Conservation (phyloP, 2,888 invertebrate genomes). For the Blomia tropicalis region DNA sequence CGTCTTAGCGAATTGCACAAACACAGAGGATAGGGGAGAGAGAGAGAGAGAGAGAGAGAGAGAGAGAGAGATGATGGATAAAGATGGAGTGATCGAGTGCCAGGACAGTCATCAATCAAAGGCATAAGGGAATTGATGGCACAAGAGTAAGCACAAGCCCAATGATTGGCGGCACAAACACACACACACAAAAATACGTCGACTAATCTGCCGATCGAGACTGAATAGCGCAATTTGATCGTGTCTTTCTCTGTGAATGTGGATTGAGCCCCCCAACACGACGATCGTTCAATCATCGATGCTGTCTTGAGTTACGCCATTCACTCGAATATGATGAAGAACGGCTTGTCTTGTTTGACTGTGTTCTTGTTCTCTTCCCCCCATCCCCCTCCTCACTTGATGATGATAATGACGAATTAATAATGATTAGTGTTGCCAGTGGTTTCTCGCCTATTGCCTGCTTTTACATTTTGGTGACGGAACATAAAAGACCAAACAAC, state of each 20-base stretch:
- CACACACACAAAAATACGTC: too few relatives aligned
- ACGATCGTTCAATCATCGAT: constrained; percentile 11
- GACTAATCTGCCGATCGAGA: not conserved
- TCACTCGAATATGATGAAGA: too few relatives aligned
- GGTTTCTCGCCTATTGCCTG: not conserved
- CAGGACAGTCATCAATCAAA: constrained; percentile 14
- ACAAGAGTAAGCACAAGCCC: not conserved
- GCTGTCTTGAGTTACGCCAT: constrained; percentile 11
- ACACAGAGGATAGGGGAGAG: too few relatives aligned
- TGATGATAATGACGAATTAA: constrained; percentile 13
- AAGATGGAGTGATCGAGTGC: constrained; percentile 13
- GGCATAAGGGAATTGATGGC: not conserved
- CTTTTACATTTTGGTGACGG: too few relatives aligned
- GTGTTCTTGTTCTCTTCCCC: too few relatives aligned
- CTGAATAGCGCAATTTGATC: constrained; percentile 2
- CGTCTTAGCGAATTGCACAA: constrained; percentile 15
- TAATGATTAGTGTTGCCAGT: not conserved
- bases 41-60: too few relatives aligned
- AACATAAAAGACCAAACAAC: too few relatives aligned
- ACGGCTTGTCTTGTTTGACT: too few relatives aligned
- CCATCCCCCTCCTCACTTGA: too few relatives aligned
- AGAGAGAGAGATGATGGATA: constrained; percentile 8
- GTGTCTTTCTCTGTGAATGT: not conserved
- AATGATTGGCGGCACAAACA: too few relatives aligned
- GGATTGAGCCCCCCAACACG: not conserved